Percentiles rank a stretch among this genome's conserved stretches.
Conservation (phyloP, 2,113 vertebrate species). For the Brachyistius frenatus region DNA sequence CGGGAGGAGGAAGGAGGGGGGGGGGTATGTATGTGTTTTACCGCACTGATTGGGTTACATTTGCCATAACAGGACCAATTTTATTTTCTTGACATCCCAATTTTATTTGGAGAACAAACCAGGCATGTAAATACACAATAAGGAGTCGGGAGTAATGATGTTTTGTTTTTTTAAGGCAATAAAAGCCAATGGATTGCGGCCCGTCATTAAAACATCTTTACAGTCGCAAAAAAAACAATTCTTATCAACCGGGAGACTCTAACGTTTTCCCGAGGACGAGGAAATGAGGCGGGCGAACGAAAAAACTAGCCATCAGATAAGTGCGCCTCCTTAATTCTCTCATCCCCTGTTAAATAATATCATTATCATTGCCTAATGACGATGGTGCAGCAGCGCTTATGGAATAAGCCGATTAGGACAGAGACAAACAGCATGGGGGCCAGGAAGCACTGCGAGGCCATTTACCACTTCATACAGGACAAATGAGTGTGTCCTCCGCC, state of each 20-base stretch:
- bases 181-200: slow-evolving; percentile 70
- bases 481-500: slow-evolving; percentile 74
- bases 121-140: slow-evolving; percentile 72
- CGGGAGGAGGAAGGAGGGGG: slow-evolving; percentile 6
- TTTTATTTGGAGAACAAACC: slow-evolving; percentile 76
- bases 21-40: slow-evolving; percentile 59
- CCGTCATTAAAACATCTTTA: slow-evolving; percentile 77
- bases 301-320: slow-evolving; percentile 82
- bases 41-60: slow-evolving; percentile 76
- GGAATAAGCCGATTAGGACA: slow-evolving; percentile 87
- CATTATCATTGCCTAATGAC: slow-evolving; percentile 88
- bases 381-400: slow-evolving; percentile 83
- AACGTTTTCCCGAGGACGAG: slow-evolving; percentile 77
- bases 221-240: slow-evolving; percentile 79
- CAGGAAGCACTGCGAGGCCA: slow-evolving; percentile 81
- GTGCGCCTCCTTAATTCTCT: slow-evolving; percentile 82
- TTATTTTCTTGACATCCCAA: slow-evolving; percentile 60
- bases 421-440: slow-evolving; percentile 81
- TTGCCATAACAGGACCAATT: slow-evolving; percentile 66
- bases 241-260: slow-evolving; percentile 78
- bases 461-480: slow-evolving; percentile 82
- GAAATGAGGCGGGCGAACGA: slow-evolving; percentile 80
- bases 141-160: slow-evolving; percentile 74
- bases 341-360: slow-evolving; percentile 87
- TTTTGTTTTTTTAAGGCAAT: slow-evolving; percentile 78